Percentiles rank a stretch among this genome's conserved stretches.
Conservation (phyloP, 1,140 invertebrate genomes). For the Zophobas atratus region DNA sequence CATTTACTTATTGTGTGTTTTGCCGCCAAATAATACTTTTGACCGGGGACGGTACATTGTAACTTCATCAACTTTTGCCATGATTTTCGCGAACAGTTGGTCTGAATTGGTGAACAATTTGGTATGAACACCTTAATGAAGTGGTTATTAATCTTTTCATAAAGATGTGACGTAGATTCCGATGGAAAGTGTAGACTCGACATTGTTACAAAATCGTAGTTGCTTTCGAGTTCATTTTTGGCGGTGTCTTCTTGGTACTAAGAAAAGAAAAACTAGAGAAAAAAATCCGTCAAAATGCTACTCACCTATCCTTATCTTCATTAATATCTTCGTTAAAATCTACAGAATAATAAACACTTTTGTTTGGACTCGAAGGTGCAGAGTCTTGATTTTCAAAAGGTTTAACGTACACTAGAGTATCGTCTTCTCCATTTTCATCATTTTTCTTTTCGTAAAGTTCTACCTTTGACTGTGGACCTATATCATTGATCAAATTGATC, state of each 20-base stretch:
- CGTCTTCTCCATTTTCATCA: slow-evolving; percentile 70
- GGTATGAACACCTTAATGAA: slow-evolving; percentile 74
- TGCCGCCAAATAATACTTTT: slow-evolving; percentile 62
- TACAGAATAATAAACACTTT: slow-evolving; percentile 53
- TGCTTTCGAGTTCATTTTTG: slow-evolving; percentile 57
- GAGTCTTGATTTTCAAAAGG: slow-evolving; percentile 74
- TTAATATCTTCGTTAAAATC: slow-evolving; percentile 64
- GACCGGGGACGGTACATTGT: slow-evolving; percentile 61
- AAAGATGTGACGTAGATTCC: slow-evolving; percentile 72
- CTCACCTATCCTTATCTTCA: slow-evolving; percentile 70
- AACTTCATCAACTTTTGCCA: slow-evolving; percentile 80
- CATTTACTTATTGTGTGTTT: slow-evolving; percentile 62
- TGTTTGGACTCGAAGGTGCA: slow-evolving; percentile 74
- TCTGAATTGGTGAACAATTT: slow-evolving; percentile 80
- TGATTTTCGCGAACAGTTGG: slow-evolving; percentile 81
- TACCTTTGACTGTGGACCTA: slow-evolving; percentile 74
- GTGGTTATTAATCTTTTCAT: slow-evolving; percentile 74
- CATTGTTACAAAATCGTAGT: slow-evolving; percentile 63
- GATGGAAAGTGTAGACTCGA: slow-evolving; percentile 68
- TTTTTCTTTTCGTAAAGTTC: slow-evolving; percentile 71
- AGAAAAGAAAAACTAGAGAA: neutral
- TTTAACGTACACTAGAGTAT: slow-evolving; percentile 70
- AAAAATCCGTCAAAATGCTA: slow-evolving; percentile 19
- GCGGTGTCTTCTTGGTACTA: slow-evolving; percentile 49
- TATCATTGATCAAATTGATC: slow-evolving; percentile 72